These are phyloP conservation scores for Megaceryle alcyon DNA, from an alignment of 2,797 vertebrate species.

Conservation along the genomic window DNA sequence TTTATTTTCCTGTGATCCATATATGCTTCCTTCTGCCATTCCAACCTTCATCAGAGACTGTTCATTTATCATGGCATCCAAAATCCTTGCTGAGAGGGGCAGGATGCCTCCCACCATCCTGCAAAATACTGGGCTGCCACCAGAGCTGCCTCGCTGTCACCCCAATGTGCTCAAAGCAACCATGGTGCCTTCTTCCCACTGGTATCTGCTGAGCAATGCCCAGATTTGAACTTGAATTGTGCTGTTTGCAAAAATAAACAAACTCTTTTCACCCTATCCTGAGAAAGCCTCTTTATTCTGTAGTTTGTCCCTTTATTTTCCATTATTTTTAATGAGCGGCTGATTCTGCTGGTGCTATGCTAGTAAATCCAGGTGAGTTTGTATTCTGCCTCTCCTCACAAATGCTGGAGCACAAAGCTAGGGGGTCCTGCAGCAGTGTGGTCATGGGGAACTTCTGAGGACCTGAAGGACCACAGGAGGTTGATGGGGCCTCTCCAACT, in stretches of 20 bases:
- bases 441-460: neutral
- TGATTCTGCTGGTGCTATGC: neutral
- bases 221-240: conserved; percentile 38
- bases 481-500: neutral
- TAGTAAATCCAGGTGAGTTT: neutral
- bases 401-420: neutral
- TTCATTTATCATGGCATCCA: neutral
- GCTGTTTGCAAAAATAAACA: conserved; percentile 41
- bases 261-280: conserved; percentile 15
- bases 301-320: neutral
- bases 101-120: neutral
- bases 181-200: neutral
- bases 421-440: neutral
- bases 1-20: neutral
- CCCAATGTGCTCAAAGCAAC: neutral
- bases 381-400: neutral
- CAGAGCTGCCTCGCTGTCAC: neutral
- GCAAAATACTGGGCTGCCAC: neutral
- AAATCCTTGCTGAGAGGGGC: neutral
- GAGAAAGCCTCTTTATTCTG: neutral
- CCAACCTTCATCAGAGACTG: neutral
- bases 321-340: neutral
- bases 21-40: neutral
- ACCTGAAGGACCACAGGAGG: neutral
- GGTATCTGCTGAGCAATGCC: neutral